These are phyloP conservation scores for Cygnus olor DNA, from an alignment of 2,797 vertebrate genomes.

Conservation along the genomic window DNA sequence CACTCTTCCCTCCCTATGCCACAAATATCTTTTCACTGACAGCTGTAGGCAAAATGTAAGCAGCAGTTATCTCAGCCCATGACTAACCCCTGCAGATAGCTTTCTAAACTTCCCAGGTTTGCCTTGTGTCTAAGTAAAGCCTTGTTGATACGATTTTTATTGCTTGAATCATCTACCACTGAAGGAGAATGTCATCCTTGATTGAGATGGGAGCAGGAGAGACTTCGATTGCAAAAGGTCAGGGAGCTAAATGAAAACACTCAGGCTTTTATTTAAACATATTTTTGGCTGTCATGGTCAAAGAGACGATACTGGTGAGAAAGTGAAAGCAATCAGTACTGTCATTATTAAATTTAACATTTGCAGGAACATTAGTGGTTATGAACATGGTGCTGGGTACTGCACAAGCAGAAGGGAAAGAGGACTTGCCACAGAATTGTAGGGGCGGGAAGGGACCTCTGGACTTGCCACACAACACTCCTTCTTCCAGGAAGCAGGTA, in stretches of 20 bases:
- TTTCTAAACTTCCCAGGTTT: background rate
- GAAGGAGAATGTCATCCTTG: background rate
- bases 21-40: background rate
- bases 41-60: background rate
- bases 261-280: background rate
- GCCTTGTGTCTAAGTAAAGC: background rate
- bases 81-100: background rate
- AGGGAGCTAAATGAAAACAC: background rate
- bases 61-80: background rate
- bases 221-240: background rate
- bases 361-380: background rate
- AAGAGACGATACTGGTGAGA: background rate
- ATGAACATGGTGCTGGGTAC: background rate
- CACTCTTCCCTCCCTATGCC: background rate
- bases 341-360: background rate
- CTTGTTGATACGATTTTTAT: background rate
- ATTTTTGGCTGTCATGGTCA: background rate
- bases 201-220: background rate
- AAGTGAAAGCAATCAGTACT: background rate
- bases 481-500: background rate
- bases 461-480: background rate
- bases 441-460: too few relatives aligned
- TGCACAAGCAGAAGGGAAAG: background rate
- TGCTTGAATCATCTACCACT: background rate
- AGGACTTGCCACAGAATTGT: background rate